Base-by-base conservation (phyloP, 2,888 invertebrate species). In the Agonum fuliginosum region DNA sequence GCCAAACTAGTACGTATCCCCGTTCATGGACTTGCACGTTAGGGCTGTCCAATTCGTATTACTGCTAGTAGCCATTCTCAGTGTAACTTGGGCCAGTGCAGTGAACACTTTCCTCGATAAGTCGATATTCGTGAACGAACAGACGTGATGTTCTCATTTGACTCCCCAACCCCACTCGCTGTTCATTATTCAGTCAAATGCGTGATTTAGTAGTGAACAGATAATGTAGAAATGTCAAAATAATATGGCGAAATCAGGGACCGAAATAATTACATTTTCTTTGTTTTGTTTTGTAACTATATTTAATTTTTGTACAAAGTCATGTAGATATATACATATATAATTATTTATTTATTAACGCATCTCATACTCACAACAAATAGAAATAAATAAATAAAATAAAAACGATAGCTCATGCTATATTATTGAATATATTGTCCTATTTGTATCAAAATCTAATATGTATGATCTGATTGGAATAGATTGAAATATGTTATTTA, bases 1-100 rank as follows among this genome's bases (percentile, higher is more conserved):
- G 88, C 86, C 91, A 91, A 86, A 91, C 92, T 90, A 93, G 93
- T 93, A 93, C 91, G 93, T 93, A 93, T 92, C 84, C 85, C 83
- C 83, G 82, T 74, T 80, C 41, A 80, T 78, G 78, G 20, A 74
- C 83, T 81, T 93, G 93, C 92, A 93, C 92, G 90, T 90, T 93
- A 89, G 93, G 93, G 88, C 90, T 93, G 86, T 92, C 91, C 85
- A 91, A 91, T 88, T 92, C 92, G 87, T 93, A 92, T 90, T 93
- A 93, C 90, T 93, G 93, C 90, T 93, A 92, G 90, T 89, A 84
- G 84, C 83, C 85, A 85, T 79, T 78, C 79, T 78, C 75, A 62
- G 58, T 62, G 58, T 62, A 17, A 62, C 58, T 62, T 62, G 58
- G 58, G 30, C 58, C 67, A 78, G 46, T 77, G 75, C 69, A 70